Conservation (phyloP, 2,888 invertebrate genomes). For the Xiphydria camelus region DNA sequence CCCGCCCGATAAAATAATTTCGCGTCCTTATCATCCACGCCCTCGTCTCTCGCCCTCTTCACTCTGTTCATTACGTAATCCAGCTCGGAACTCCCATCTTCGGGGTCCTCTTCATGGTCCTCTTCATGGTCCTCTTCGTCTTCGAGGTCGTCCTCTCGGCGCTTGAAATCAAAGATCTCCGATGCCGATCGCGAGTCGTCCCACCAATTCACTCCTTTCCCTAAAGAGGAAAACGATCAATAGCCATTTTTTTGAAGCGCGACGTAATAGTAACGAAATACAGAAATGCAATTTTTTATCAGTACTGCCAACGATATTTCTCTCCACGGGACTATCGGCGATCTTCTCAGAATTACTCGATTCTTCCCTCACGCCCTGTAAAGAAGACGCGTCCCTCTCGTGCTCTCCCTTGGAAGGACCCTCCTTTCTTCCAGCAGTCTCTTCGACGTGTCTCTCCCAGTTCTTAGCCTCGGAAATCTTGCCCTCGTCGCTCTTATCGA, state of each 20-base stretch:
- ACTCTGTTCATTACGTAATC: constrained; percentile 14
- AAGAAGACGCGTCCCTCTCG: constrained; percentile 6
- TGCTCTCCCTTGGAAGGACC: constrained; percentile 6
- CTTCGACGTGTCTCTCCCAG: constrained; percentile 8
- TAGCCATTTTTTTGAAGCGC: no score
- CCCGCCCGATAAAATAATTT: constrained; percentile 21
- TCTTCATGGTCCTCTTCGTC: constrained; percentile 14
- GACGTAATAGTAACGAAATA: no score
- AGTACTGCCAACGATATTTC: no score
- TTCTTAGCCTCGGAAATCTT: background rate
- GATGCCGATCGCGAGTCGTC: constrained; percentile 6
- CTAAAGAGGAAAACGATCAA: background rate
- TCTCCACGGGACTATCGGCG: background rate
- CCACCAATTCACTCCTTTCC: constrained; percentile 21
- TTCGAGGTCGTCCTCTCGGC: constrained; percentile 9
- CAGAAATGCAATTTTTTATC: no score
- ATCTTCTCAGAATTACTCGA: background rate
- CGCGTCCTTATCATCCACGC: constrained; percentile 9
- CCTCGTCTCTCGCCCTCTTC: constrained; percentile 20
- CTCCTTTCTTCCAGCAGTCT: constrained; percentile 7
- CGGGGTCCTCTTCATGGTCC: no score
- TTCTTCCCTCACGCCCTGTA: no score
- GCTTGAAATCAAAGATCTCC: constrained; percentile 10
- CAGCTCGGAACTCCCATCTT: constrained; percentile 3
- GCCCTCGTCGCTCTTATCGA: background rate